phyloP scores from a whole-genome alignment of 1,140 invertebrate species.

The Lithobius niger region DNA sequence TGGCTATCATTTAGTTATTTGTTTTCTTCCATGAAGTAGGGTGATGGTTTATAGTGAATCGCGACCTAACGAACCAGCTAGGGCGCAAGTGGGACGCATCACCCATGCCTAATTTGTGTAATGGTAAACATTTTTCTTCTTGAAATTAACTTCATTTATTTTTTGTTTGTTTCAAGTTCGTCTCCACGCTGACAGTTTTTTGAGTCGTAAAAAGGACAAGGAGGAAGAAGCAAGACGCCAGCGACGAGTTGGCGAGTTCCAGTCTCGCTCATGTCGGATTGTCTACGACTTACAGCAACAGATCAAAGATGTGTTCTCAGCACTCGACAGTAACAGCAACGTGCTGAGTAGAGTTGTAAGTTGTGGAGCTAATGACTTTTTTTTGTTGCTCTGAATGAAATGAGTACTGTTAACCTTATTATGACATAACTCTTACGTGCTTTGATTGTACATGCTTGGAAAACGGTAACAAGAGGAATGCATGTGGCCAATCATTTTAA shows the following conservation, averaged over 20 bases:
- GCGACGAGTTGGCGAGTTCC: not conserved
- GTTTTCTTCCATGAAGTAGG: too few species aligned
- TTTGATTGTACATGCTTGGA: too few species aligned
- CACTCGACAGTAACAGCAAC: not conserved
- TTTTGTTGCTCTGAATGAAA: not conserved
- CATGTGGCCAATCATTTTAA: too few species aligned
- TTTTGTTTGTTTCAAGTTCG: not conserved
- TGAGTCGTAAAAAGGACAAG: not conserved
- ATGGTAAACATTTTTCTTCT: too few species aligned
- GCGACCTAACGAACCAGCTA: too few species aligned
- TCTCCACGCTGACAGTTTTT: not conserved
- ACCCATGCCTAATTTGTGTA: too few species aligned
- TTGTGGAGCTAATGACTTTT: too few species aligned
- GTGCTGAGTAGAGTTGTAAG: not conserved
- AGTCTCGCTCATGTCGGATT: constrained; percentile 1
- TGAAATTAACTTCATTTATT: not conserved
- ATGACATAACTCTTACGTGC: too few species aligned
- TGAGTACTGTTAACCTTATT: not conserved
- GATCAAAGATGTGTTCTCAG: not conserved
- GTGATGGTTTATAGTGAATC: too few species aligned
- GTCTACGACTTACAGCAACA: constrained; percentile 5
- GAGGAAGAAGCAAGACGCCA: not conserved
- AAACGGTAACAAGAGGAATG: too few species aligned
- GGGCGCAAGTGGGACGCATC: too few species aligned
- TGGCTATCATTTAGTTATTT: too few species aligned